Evolutionary conservation across 92 coral and sea anemone genomes (phyloP), one percentile per base, ranked within the genome.

Genomic region (Actinernus sp.): DNA sequence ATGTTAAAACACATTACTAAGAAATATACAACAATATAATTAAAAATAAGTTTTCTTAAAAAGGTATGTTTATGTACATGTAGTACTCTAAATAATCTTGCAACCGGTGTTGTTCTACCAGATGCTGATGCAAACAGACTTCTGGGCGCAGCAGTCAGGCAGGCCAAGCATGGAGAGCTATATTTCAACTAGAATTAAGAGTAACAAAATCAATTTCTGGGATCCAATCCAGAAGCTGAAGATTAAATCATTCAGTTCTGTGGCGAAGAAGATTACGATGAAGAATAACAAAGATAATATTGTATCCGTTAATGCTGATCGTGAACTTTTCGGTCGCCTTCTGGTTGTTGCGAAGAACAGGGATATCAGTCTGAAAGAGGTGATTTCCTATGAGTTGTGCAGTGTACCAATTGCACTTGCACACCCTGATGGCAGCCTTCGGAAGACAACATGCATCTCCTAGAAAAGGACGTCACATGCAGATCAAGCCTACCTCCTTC

Each of bases 381-480:
- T 81, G 32, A 68, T 81, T 27, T 38, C 58, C 45, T 81, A 72
- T 64, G 87, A 81, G 33, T 44, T 73, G 55, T 73, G 62, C 71
- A 62, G 76, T 73, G 80, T 79, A 23, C 74, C 80, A 16, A 44
- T 79, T 33, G 41, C 86, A 30, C 86, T 79, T 37, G 79, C 68
- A 37, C 74, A 71, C 65, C 81, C 87, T 14, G 87, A 81, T 64
- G 81, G 87, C 22, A 81, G 53, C n/a, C n/a, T n/a, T n/a, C n/a
- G n/a, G n/a, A n/a, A n/a, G n/a, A n/a, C n/a, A n/a, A n/a, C n/a
- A n/a, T n/a, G n/a, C n/a, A n/a, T n/a, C 41, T 33, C n/a, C n/a
- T n/a, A n/a, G n/a, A n/a, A n/a, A n/a, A n/a, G n/a, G n/a, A n/a
- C n/a, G n/a, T n/a, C n/a, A n/a, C n/a, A n/a, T n/a, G n/a, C n/a